Base-by-base conservation (phyloP, 2,113 vertebrate species). In the Python bivittatus region DNA sequence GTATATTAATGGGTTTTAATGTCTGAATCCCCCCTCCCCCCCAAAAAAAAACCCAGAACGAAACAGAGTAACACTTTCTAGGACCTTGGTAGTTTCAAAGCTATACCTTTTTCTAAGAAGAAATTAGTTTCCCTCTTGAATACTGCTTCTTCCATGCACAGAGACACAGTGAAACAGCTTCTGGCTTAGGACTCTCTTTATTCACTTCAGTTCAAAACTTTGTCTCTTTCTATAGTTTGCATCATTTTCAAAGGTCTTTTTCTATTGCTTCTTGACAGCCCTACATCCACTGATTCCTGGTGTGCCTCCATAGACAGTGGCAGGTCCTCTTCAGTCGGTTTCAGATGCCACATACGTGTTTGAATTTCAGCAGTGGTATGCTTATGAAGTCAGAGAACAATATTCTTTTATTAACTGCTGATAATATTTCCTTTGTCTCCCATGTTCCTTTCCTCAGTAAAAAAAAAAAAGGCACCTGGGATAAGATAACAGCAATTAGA, bases 231-330 rank as follows among this genome's bases (percentile, higher is more conserved):
- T 90, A 54, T 27, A 93, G 90, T 96, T 96, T 88, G 56, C 56
- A 93, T 33, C 0, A 58, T 91, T 96, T 96, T 94, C 90, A 94
- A 95, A 96, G 88, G 84, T 64, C 72, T 92, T 33, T 95, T 93
- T 93, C 95, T 94, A 0, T 27, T 61, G 79, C 72, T 29, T 79
- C 88, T 93, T 93, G 57, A 93, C 91, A 95, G 92, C 91, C 20
- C 89, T 92, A 33, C 57, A 88, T 95, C 54, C 22, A 86, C 68
- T 2, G 2, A 68, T 88, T 93, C 92, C 89, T 2, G 4, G 88
- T 92, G 53, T 89, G 54, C 7, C 64, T 95, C 92, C 89, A 86
- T 93, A 96, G 72, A 38, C 48, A 86, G 89, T 38, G 88, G 91
- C 0, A 0, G 84, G 87, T 91, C 53, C 1, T 60, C 38, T 93